Percentiles rank a stretch among this genome's conserved stretches.
phyloP scores from a whole-genome alignment of 2,797 vertebrate species.

The Agapornis canus region DNA sequence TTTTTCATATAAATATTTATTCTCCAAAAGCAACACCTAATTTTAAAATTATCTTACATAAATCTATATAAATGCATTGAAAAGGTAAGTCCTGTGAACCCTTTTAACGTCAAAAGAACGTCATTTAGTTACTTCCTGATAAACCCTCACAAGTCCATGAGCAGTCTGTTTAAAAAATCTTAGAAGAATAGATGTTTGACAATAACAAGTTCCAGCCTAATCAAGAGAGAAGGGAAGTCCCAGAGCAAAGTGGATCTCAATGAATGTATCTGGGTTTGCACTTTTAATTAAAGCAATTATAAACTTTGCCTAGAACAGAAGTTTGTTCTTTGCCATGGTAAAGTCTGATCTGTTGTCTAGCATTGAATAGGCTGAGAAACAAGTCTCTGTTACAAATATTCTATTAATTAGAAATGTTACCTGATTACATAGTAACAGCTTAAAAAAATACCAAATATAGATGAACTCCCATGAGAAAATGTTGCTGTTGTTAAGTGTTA shows the following conservation, averaged over 20 bases:
- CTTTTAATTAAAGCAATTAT: background rate
- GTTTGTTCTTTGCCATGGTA: background rate
- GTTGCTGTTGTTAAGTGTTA: background rate
- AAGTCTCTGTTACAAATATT: background rate
- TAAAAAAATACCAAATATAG: background rate
- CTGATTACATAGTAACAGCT: background rate
- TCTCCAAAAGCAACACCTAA: background rate
- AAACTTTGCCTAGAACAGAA: background rate
- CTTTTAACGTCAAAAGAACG: background rate
- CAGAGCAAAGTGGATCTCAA: background rate
- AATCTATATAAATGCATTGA: background rate
- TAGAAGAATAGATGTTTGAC: background rate
- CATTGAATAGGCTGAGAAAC: background rate
- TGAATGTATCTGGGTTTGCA: background rate
- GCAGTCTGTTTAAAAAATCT: background rate
- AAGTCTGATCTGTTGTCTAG: background rate
- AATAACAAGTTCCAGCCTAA: background rate
- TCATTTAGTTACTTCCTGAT: background rate
- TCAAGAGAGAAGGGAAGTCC: background rate
- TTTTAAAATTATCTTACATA: background rate
- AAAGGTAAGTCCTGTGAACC: background rate
- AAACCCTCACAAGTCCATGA: background rate
- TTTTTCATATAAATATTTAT: background rate
- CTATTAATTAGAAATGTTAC: background rate
- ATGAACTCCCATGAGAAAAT: background rate